phyloP scores from a whole-genome alignment of 2,888 invertebrate genomes.

The Ptychoptera contaminata region DNA sequence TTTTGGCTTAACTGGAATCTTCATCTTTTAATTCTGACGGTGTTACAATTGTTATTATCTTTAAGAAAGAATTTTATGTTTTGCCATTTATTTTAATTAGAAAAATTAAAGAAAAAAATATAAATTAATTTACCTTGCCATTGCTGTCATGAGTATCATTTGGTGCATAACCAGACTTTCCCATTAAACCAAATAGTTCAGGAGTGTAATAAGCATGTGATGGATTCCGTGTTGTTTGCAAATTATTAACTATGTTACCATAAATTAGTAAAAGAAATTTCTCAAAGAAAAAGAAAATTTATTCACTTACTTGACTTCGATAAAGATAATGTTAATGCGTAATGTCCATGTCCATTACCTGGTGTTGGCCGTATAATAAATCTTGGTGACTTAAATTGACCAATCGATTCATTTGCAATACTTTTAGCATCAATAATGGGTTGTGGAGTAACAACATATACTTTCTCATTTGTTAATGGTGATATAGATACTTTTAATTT shows the following conservation, averaged over 20 bases:
- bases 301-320: constrained; percentile 3
- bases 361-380: constrained; percentile 42
- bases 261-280: too few species aligned
- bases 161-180: constrained; percentile 34
- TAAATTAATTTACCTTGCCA: background rate
- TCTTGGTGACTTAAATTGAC: constrained; percentile 27
- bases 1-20: too few species aligned
- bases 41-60: background rate
- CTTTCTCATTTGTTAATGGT: constrained; percentile 61
- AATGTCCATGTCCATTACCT: constrained; percentile 16
- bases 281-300: background rate
- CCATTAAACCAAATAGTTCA: constrained; percentile 35
- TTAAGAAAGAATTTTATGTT: background rate
- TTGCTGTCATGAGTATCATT: background rate
- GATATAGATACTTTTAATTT: constrained; percentile 53
- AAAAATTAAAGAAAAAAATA: background rate
- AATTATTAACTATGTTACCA: constrained; percentile 43
- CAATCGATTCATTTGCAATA: constrained; percentile 10
- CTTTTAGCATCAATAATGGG: constrained; percentile 20
- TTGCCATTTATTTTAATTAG: background rate
- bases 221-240: constrained; percentile 28
- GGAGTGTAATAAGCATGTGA: constrained; percentile 17
- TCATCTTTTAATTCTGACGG: background rate
- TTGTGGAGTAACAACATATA: constrained; percentile 70
- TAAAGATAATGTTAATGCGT: constrained; percentile 1